phyloP scores from a whole-genome alignment of 2,797 vertebrate genomes.

The Rallus crepitans region DNA sequence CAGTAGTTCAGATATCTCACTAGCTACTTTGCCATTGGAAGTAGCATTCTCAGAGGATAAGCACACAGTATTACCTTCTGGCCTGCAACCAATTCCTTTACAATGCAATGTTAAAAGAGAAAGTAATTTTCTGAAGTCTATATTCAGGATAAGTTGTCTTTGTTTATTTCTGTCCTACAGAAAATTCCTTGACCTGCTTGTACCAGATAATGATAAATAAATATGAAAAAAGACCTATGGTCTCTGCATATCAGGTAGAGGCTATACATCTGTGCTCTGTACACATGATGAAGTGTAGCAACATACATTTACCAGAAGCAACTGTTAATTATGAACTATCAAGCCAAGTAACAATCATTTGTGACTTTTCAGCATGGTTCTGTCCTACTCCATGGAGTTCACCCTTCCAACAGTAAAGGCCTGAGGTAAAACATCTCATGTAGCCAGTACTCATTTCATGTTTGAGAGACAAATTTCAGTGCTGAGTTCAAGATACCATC shows the following conservation, averaged over 20 bases:
- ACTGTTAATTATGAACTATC: background rate
- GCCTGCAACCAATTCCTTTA: background rate
- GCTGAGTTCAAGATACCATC: background rate
- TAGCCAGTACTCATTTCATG: background rate
- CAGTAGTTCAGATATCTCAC: background rate
- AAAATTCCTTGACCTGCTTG: background rate
- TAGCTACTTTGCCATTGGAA: background rate
- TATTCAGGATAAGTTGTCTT: background rate
- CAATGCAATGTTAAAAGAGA: background rate
- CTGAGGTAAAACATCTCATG: background rate
- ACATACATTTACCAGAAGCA: background rate
- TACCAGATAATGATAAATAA: background rate
- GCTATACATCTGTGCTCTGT: background rate
- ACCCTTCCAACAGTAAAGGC: background rate
- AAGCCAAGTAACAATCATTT: background rate
- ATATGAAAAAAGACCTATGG: background rate
- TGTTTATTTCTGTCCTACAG: background rate
- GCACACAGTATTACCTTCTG: fast-evolving
- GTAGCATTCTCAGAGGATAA: background rate
- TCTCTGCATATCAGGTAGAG: background rate
- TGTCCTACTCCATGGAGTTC: background rate
- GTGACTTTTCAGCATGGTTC: background rate
- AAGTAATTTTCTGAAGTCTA: background rate
- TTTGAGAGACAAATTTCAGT: background rate
- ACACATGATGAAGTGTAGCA: background rate